These are phyloP conservation scores for Hoplodrina ambigua DNA, from an alignment of 2,888 invertebrate genomes.

Conservation along the genomic window DNA sequence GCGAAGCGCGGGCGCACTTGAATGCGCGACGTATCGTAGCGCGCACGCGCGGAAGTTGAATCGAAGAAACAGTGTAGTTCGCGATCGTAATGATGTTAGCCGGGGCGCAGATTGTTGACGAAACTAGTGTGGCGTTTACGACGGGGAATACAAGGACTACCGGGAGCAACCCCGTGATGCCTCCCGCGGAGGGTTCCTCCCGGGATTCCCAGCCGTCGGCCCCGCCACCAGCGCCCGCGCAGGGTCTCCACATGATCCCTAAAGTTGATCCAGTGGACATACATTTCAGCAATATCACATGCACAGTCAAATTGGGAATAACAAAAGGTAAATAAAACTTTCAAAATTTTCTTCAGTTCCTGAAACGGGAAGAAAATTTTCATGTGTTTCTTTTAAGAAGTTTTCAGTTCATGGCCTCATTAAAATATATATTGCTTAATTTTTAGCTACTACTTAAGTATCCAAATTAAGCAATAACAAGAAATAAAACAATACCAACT, in stretches of 20 bases:
- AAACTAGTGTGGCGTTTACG: constrained; percentile 77
- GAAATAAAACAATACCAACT: background rate
- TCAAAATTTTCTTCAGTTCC: too few species aligned
- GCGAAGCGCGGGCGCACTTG: constrained; percentile 78
- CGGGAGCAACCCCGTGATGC: constrained; percentile 18
- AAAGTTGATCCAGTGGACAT: constrained; percentile 92
- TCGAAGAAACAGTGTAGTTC: constrained; percentile 62
- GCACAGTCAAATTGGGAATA: constrained; percentile 93
- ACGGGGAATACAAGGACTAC: constrained; percentile 28
- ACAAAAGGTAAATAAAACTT: constrained; percentile 91
- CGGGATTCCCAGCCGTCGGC: constrained; percentile 44
- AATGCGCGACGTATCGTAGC: constrained; percentile 70
- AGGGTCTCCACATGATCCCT: constrained; percentile 75
- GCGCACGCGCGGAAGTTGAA: constrained; percentile 75
- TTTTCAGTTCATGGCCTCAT: background rate
- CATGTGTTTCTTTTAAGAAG: background rate
- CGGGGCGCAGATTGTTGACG: constrained; percentile 84
- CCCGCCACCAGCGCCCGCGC: constrained; percentile 19
- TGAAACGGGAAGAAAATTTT: background rate
- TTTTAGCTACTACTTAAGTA: background rate
- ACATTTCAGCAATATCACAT: constrained; percentile 93
- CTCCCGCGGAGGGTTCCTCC: constrained; percentile 49
- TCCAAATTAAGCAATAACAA: too few species aligned
- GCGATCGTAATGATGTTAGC: constrained; percentile 84
- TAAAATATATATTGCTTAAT: background rate